These are phyloP conservation scores for Diadophis punctatus DNA, from an alignment of 2,113 vertebrate species.

Conservation along the genomic window DNA sequence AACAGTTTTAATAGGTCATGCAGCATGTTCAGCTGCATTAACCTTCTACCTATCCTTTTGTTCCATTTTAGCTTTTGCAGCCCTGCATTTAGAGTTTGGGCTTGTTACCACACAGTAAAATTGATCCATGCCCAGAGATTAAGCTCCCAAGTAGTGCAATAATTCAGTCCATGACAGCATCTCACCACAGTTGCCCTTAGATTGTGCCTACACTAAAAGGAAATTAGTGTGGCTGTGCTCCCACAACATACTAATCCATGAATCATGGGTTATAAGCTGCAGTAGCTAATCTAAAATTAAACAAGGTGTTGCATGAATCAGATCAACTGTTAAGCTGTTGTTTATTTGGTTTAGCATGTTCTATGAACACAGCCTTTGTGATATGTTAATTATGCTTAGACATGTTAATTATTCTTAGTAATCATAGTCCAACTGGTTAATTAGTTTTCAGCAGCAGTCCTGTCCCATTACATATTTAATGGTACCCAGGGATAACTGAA, in stretches of 20 bases:
- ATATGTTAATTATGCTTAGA: not conserved
- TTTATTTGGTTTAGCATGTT: not conserved
- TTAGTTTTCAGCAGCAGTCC: not conserved
- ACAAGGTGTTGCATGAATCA: not conserved
- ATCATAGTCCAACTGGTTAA: not conserved
- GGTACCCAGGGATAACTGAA: not conserved
- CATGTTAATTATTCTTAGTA: not conserved
- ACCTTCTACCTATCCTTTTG: not conserved
- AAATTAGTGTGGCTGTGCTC: not conserved
- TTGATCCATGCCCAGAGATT: not conserved
- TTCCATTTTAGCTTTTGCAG: not conserved
- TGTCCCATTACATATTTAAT: not conserved
- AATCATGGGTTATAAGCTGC: not conserved
- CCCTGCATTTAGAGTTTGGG: not conserved
- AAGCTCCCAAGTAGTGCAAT: not conserved
- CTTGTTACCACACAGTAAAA: not conserved
- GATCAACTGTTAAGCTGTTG: not conserved
- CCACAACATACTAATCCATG: not conserved
- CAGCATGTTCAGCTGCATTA: not conserved
- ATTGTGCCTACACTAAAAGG: not conserved
- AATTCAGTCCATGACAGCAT: not conserved
- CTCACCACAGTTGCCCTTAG: not conserved
- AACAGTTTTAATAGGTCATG: not conserved
- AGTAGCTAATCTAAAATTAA: not conserved
- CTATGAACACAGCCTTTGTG: not conserved